A percentile compares a stretch with the other conserved stretches of the same genome.
phyloP scores from a whole-genome alignment of 2,888 invertebrate genomes.

The Siphlonurus alternatus region DNA sequence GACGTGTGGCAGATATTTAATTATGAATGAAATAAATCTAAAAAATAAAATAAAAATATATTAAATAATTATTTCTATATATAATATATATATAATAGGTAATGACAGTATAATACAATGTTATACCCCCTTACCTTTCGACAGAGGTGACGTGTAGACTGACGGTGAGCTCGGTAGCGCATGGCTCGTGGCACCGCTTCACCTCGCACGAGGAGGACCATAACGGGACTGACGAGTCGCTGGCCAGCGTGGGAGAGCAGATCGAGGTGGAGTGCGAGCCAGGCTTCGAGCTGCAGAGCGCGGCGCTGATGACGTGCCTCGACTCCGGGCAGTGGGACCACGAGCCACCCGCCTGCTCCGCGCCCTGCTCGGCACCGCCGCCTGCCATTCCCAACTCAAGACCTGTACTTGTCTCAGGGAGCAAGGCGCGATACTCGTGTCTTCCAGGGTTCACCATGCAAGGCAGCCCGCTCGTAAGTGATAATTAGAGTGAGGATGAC shows the following conservation, averaged over 20 bases:
- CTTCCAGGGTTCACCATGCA: slow-evolving; percentile 36
- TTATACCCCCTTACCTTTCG: too few species aligned
- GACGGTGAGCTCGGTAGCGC: not conserved
- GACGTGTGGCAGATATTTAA: too few species aligned
- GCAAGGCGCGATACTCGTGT: slow-evolving; percentile 36
- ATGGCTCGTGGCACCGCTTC: not conserved
- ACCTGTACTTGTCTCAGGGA: slow-evolving; percentile 17
- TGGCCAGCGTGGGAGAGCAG: not conserved
- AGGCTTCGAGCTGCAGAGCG: slow-evolving; percentile 28
- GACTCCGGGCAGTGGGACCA: slow-evolving; percentile 36
- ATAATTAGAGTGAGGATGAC: too few species aligned
- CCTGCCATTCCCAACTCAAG: not conserved
- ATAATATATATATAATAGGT: too few species aligned
- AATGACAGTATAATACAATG: too few species aligned
- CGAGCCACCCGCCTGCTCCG: slow-evolving; percentile 26
- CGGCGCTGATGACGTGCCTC: slow-evolving; percentile 32
- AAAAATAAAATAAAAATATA: too few species aligned
- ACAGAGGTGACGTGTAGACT: not conserved
- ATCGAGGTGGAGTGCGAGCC: slow-evolving; percentile 26
- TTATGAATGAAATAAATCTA: too few species aligned
- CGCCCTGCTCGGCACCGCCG: slow-evolving; percentile 11
- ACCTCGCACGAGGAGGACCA: not conserved
- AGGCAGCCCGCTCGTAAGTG: slow-evolving; percentile 27
- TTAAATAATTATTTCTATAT: too few species aligned
- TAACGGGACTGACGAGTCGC: not conserved